Percentiles rank a stretch among this genome's conserved stretches.
phyloP scores from a whole-genome alignment of 2,888 invertebrate genomes.

The Therioaphis trifolii region DNA sequence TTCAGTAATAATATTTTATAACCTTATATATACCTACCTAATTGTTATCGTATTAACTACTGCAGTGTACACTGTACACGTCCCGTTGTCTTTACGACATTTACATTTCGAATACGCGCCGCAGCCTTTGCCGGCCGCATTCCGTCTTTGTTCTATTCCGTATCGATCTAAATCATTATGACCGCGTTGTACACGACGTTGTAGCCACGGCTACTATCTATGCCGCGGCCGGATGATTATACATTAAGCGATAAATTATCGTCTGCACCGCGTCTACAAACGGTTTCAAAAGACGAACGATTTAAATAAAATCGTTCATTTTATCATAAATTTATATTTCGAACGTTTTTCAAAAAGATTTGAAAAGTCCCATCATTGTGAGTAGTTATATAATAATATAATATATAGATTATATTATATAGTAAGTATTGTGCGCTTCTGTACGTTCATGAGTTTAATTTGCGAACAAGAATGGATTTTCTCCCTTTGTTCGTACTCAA shows the following conservation, averaged over 20 bases:
- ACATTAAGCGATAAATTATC: background rate
- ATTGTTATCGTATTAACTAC: too few relatives aligned
- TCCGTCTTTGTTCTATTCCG: background rate
- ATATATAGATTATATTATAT: too few relatives aligned
- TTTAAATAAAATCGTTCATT: too few relatives aligned
- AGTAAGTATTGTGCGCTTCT: background rate
- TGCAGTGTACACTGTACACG: too few relatives aligned
- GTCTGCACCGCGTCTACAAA: background rate
- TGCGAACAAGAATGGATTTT: constrained; percentile 8
- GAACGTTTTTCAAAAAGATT: background rate
- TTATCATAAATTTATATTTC: background rate
- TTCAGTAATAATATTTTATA: background rate
- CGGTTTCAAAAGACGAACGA: background rate
- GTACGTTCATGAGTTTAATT: background rate
- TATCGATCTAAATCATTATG: background rate
- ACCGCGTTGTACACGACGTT: background rate
- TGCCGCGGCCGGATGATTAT: background rate
- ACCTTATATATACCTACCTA: background rate
- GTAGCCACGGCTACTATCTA: background rate
- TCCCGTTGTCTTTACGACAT: background rate
- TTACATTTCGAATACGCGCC: background rate
- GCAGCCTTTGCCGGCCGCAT: background rate
- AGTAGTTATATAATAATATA: too few relatives aligned
- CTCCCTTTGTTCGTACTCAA: constrained; percentile 1
- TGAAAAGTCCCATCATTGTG: background rate